Percentiles rank a stretch among this genome's conserved stretches.
These are phyloP conservation scores for Myanophis thanlyinensis DNA, from an alignment of 2,113 vertebrate genomes.

Conservation along the genomic window DNA sequence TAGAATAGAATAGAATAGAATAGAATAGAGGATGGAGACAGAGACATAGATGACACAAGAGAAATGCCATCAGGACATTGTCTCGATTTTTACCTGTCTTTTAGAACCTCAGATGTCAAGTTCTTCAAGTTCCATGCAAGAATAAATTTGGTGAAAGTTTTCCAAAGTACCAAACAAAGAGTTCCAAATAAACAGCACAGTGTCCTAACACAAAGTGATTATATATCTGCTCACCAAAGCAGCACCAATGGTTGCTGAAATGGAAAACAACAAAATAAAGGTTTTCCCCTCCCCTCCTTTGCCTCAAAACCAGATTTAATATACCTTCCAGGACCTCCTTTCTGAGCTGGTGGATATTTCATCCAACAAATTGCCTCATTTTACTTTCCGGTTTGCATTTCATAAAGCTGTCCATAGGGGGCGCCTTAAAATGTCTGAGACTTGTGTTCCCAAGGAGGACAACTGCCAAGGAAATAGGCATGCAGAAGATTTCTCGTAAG, in stretches of 20 bases:
- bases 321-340: background rate
- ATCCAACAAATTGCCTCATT: background rate
- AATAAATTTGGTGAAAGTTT: background rate
- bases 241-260: background rate
- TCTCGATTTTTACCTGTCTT: background rate
- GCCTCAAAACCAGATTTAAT: background rate
- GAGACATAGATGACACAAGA: background rate
- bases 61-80: background rate
- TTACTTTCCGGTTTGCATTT: background rate
- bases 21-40: background rate
- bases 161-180: background rate
- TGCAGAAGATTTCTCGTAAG: background rate
- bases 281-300: too few relatives aligned
- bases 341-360: background rate
- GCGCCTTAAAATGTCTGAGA: background rate
- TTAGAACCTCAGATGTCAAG: background rate
- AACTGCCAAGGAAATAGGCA: background rate
- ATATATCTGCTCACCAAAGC: background rate
- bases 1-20: background rate
- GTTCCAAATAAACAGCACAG: background rate
- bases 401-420: background rate
- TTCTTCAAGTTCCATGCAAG: background rate
- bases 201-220: background rate
- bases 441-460: background rate
- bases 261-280: background rate